Percentiles rank a stretch among this genome's conserved stretches.
These are phyloP conservation scores for Netta rufina DNA, from an alignment of 2,797 vertebrate genomes.

Conservation along the genomic window DNA sequence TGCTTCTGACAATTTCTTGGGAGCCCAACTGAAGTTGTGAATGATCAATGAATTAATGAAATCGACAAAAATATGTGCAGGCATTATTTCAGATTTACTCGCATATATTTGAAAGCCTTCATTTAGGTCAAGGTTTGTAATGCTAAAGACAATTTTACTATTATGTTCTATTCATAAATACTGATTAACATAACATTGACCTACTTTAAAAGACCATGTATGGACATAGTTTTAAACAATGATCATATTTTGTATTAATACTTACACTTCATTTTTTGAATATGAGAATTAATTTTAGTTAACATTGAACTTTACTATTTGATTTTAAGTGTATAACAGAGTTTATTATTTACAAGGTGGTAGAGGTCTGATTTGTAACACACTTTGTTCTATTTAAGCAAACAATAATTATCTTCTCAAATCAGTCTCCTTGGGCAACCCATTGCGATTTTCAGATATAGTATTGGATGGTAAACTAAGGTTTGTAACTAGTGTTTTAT, in stretches of 20 bases:
- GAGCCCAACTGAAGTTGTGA: neutral
- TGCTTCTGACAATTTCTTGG: neutral
- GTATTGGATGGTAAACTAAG: neutral
- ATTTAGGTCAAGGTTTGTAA: neutral
- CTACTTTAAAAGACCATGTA: neutral
- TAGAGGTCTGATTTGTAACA: neutral
- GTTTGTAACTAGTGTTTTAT: neutral
- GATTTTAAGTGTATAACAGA: neutral
- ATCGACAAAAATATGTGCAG: neutral
- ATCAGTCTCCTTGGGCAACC: neutral
- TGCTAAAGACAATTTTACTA: neutral
- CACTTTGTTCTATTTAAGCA: neutral
- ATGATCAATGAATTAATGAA: neutral
- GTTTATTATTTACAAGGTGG: neutral
- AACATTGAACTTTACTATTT: neutral
- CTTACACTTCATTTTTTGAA: neutral
- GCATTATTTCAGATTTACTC: neutral
- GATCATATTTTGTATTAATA: neutral
- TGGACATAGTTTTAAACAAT: neutral
- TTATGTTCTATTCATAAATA: neutral
- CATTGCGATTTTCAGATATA: neutral
- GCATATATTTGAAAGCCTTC: neutral
- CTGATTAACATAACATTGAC: neutral
- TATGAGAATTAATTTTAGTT: neutral
- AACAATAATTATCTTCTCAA: neutral